Evolutionary conservation across 1,140 invertebrate species (phyloP), one percentile per base, ranked within the genome.

Genomic region (Drosophila prosaltans): DNA sequence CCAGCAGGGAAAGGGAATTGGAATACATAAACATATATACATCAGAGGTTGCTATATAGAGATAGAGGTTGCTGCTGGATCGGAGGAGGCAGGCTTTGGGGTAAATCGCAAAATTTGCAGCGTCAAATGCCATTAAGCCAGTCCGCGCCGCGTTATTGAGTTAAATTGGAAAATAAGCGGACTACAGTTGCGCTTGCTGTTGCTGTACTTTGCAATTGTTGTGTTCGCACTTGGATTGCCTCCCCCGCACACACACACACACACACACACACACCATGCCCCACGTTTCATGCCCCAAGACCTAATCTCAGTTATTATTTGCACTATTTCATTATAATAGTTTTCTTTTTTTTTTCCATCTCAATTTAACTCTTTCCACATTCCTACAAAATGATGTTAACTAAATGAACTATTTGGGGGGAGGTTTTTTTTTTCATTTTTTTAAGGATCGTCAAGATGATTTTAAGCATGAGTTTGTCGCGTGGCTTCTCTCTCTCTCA

Each of bases 111-210:
- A 89, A 86, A 84, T 89, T 89, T 76, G 57, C 85, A 88, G 84
- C 80, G 74, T 77, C 84, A 88, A 88, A 88, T 88, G 84, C 70
- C 84, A 88, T 88, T 88, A 88, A 88, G 85, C 78, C 81, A 72
- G 77, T 68, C 16, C 16, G 16, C 16, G 16, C 16, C 81, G 78
- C 78, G 84, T 89, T 89, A 89, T 89, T 89, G 84, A 89, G 84
- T 89, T 89, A 89, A 89, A 89, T 89, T 89, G 85, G 72, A 89
- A 89, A 89, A 89, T 89, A 89, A 89, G 84, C 84, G 78, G 79
- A 78, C 84, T 78, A 88, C 84, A 89, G 70, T 80, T 83, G 58
- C 63, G 55, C 72, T 54, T 69, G 67, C 1, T 62, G 54, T 41
- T 80, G 68, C 43, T 68, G 65, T 51, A 55, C 67, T 69, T 74